Evolutionary conservation across 2,888 invertebrate species (phyloP), one percentile per base, ranked within the genome.

Genomic region (Malthinus seriepunctatus): DNA sequence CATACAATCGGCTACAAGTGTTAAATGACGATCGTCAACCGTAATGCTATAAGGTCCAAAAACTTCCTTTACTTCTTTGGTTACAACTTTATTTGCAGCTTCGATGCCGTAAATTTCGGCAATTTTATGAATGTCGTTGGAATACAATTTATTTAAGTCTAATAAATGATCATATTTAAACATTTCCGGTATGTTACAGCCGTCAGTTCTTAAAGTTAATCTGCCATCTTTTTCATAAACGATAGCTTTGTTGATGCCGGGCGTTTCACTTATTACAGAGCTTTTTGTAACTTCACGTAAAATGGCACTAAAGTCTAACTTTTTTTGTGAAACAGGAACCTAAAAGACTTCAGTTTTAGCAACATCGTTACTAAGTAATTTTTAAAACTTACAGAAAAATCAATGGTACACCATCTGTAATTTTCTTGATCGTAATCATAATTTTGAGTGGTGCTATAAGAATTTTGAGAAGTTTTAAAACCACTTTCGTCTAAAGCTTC

Each of bases 31-130:
- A 0, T 92, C 89, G 80, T 98, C 95, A 2, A 99, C 97, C 7
- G 88, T 87, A 71, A 99, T 99, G 23, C 97, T 97, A 72, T 99
- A 99, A 1, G 95, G 95, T 67, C 91, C 91, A 78, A 99, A 99
- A 32, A 99, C 99, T 73, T 94, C 92, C 76, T 91, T 88, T 44
- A 99, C 90, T 83, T 99, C 99, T 79, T 90, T 93, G 8, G 95
- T 89, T 55, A 99, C 91, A 2, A 94, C 92, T 76, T 88, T 88
- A 48, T 88, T 86, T 0, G 97, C 98, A 0, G 99, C 98, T 81
- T 99, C 99, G 63, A 99, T 95, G 0, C 99, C 99, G 73, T 96
- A 99, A 0, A 89, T 92, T 57, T 86, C 83, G 0, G 95, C 92
- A 70, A 99, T 89, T 1, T 89, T 88, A 71, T 97, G 94, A 60